Conservation (phyloP, 2,888 invertebrate genomes). For the Phytoseiulus persimilis region DNA sequence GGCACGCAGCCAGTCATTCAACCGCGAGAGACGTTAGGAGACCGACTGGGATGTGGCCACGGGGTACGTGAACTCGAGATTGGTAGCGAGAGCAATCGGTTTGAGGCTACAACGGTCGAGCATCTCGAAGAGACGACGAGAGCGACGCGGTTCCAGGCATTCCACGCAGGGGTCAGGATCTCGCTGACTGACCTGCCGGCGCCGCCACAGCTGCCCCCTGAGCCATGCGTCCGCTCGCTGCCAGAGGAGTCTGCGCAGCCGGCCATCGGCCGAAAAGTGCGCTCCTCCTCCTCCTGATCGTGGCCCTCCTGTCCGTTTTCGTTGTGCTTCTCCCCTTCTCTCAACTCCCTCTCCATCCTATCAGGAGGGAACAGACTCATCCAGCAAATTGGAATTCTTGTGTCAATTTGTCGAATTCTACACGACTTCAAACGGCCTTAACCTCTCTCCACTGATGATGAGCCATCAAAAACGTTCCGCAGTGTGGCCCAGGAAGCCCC, state of each 20-base stretch:
- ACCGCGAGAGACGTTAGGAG: neutral
- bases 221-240: neutral
- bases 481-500: too few species aligned
- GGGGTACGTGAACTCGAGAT: neutral
- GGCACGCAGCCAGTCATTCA: neutral
- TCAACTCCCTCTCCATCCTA: neutral
- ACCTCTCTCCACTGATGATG: too few species aligned
- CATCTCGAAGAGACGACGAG: neutral
- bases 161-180: neutral
- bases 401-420: neutral
- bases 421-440: too few species aligned
- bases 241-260: neutral
- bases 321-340: neutral
- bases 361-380: too few species aligned
- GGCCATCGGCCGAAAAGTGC: neutral
- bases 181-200: neutral
- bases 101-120: neutral
- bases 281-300: too few species aligned
- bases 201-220: too few species aligned
- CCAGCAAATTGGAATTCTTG: neutral
- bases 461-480: too few species aligned
- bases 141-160: neutral
- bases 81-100: neutral
- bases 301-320: neutral
- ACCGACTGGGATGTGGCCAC: too few species aligned